These are phyloP conservation scores for Phenacoccus solenopsis DNA, from an alignment of 1,140 invertebrate species.

Conservation along the genomic window DNA sequence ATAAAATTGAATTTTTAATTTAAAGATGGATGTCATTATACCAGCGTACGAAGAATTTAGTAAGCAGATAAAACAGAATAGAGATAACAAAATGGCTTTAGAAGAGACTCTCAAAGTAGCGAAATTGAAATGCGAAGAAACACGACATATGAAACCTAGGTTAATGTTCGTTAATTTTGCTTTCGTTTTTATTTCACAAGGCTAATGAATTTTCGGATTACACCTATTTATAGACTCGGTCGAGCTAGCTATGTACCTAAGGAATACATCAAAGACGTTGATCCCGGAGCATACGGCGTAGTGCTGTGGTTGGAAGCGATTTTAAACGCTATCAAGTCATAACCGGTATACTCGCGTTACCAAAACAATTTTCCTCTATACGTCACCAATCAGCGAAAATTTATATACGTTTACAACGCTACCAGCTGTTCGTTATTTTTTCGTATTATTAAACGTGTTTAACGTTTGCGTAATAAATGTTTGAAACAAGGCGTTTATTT, in stretches of 20 bases:
- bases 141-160: neutral
- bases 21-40: neutral
- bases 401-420: neutral
- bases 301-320: slow-evolving; percentile 42
- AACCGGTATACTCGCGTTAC: neutral
- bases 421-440: neutral
- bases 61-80: neutral
- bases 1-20: neutral
- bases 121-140: neutral
- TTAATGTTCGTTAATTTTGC: neutral
- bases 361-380: neutral
- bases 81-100: neutral
- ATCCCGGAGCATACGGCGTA: slow-evolving; percentile 53
- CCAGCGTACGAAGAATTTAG: neutral
- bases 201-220: no score
- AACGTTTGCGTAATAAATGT: neutral
- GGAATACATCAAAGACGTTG: slow-evolving; percentile 38
- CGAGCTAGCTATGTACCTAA: slow-evolving; percentile 45
- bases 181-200: slow-evolving; percentile 16
- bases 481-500: neutral
- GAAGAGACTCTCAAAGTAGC: neutral
- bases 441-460: neutral
- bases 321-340: neutral
- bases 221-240: slow-evolving; percentile 46
- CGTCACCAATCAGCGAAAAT: neutral